Conservation (phyloP, 2,113 vertebrate species). For the Coryphaenoides rupestris region DNA sequence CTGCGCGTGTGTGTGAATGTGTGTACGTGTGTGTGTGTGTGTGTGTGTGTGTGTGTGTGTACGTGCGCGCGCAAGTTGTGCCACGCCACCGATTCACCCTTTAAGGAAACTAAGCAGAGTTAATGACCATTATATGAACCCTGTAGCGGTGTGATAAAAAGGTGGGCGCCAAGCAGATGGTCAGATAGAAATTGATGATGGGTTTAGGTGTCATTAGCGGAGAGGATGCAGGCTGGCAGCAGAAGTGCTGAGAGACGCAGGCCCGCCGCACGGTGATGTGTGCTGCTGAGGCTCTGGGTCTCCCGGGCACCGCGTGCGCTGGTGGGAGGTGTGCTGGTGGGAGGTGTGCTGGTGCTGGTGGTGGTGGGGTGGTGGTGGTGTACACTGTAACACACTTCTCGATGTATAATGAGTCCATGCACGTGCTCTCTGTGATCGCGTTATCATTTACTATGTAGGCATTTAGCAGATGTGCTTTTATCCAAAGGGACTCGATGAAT, state of each 20-base stretch:
- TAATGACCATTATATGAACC: slow-evolving; percentile 44
- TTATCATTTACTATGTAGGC: too few species aligned
- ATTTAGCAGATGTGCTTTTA: too few species aligned
- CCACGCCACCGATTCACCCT: slow-evolving; percentile 31
- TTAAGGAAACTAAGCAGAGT: slow-evolving; percentile 32
- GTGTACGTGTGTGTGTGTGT: neutral
- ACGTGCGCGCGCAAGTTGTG: too few species aligned
- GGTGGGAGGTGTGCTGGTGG: slow-evolving; percentile 12
- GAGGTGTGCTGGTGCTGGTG: slow-evolving; percentile 28
- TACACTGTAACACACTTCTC: too few species aligned
- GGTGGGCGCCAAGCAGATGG: slow-evolving; percentile 48
- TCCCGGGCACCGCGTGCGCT: slow-evolving; percentile 24
- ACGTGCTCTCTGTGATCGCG: too few species aligned
- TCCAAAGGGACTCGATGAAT: too few species aligned
- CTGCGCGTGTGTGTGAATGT: neutral
- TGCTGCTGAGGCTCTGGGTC: slow-evolving; percentile 41
- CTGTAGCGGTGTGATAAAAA: slow-evolving; percentile 20
- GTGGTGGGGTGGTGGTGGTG: slow-evolving; percentile 23
- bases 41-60: too few species aligned
- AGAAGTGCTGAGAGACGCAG: slow-evolving; percentile 34
- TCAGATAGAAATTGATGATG: slow-evolving; percentile 47
- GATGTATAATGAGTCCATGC: too few species aligned
- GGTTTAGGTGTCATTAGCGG: slow-evolving; percentile 59
- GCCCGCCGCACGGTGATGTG: slow-evolving; percentile 31
- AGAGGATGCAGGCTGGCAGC: slow-evolving; percentile 32